phyloP scores from a whole-genome alignment of 2,888 invertebrate species.

The Nomada goodeniana region DNA sequence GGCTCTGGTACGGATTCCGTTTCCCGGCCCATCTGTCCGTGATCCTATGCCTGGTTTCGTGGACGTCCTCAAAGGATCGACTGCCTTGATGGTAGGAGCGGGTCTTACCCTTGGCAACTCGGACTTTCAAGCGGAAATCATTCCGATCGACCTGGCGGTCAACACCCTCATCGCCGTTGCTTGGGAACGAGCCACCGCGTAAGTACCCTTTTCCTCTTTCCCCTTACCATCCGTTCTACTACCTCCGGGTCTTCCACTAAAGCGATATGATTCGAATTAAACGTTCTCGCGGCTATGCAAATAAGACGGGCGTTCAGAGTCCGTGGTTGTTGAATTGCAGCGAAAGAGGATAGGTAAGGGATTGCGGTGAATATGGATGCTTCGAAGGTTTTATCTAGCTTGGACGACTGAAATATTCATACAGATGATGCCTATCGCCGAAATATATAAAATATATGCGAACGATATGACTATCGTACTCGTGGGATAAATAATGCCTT shows the following conservation, averaged over 20 bases:
- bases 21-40: constrained; percentile 75
- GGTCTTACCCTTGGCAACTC: constrained; percentile 73
- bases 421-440: too few species aligned
- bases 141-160: constrained; percentile 75
- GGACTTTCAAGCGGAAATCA: constrained; percentile 72
- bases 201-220: constrained; percentile 38
- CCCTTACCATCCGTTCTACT: background rate
- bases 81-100: constrained; percentile 78
- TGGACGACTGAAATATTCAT: too few species aligned
- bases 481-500: background rate
- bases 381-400: too few species aligned
- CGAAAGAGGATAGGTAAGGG: too few species aligned
- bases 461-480: too few species aligned
- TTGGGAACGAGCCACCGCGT: constrained; percentile 74
- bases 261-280: background rate
- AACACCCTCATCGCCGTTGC: constrained; percentile 77
- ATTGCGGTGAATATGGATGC: too few species aligned
- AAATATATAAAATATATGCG: too few species aligned
- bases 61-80: constrained; percentile 73
- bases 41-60: constrained; percentile 79
- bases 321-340: background rate
- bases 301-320: background rate
- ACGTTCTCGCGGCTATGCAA: background rate
- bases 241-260: background rate
- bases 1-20: constrained; percentile 71